These are phyloP conservation scores for Julus scanicus DNA, from an alignment of 2,888 invertebrate species.

Conservation along the genomic window DNA sequence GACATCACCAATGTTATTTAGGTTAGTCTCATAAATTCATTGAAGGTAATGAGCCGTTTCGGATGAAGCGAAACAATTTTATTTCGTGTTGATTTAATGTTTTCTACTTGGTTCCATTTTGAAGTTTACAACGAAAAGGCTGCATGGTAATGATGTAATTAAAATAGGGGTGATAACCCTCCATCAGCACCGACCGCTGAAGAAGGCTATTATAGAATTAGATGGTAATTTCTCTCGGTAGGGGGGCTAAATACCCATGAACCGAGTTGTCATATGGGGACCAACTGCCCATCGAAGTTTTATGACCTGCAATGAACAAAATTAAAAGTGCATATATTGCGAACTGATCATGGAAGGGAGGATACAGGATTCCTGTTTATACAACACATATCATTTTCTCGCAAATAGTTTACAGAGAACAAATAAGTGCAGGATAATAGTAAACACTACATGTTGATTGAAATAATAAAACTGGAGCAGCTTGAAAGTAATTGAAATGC, in stretches of 20 bases:
- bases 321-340: not conserved
- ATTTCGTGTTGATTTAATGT: not conserved
- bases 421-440: not conserved
- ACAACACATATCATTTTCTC: not conserved
- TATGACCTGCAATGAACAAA: not conserved
- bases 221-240: not conserved
- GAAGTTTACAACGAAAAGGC: not conserved
- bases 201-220: conserved; percentile 29
- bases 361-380: not conserved
- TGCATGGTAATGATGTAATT: conserved; percentile 21
- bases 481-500: not conserved
- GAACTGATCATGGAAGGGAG: not conserved
- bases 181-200: not conserved
- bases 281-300: conserved; percentile 16
- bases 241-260: not conserved
- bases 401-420: not conserved
- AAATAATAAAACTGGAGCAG: conserved; percentile 9
- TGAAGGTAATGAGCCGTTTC: not conserved
- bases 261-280: not conserved
- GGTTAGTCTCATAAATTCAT: not conserved
- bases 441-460: conserved; percentile 14
- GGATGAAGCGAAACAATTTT: not conserved
- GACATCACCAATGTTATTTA: not conserved
- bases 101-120: not conserved
- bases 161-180: not conserved